These are phyloP conservation scores for Caenorhabditis japonica DNA, from an alignment of 2,888 invertebrate genomes.

Conservation along the genomic window DNA sequence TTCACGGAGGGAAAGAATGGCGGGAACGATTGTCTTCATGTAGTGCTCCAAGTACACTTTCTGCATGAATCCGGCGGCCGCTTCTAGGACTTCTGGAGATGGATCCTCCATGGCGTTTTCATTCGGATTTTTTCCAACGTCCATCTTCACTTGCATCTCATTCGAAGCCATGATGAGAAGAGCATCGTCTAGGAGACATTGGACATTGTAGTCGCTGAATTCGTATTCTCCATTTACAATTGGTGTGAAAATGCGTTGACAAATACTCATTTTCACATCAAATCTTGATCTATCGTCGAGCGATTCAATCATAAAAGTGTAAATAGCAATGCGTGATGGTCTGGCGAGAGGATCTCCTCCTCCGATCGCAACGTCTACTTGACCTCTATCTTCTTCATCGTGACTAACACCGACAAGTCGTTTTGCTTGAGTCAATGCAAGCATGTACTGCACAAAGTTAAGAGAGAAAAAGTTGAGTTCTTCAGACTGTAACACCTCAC, in stretches of 20 bases:
- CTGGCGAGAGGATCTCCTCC: constrained; percentile 36
- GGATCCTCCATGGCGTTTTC: constrained; percentile 43
- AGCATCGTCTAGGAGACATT: constrained; percentile 46
- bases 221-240: constrained; percentile 51
- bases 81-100: constrained; percentile 22
- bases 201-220: constrained; percentile 23
- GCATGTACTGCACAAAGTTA: constrained; percentile 50
- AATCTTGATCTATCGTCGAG: constrained; percentile 37
- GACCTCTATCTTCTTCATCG: constrained; percentile 25
- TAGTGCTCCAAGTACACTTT: constrained; percentile 39
- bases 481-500: constrained; percentile 22
- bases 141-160: constrained; percentile 52
- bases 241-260: constrained; percentile 29
- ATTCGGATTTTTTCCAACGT: constrained; percentile 34
- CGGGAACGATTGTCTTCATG: constrained; percentile 39
- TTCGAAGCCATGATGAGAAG: constrained; percentile 48
- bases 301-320: constrained; percentile 54
- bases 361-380: constrained; percentile 41
- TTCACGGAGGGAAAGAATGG: constrained; percentile 28
- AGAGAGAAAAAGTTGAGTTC: constrained; percentile 30
- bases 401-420: constrained; percentile 10
- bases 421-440: constrained; percentile 45
- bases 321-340: constrained; percentile 49
- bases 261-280: constrained; percentile 46
- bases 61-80: constrained; percentile 34